Base-by-base conservation (phyloP, 1,140 invertebrate species). In the Drosophila obscura region DNA sequence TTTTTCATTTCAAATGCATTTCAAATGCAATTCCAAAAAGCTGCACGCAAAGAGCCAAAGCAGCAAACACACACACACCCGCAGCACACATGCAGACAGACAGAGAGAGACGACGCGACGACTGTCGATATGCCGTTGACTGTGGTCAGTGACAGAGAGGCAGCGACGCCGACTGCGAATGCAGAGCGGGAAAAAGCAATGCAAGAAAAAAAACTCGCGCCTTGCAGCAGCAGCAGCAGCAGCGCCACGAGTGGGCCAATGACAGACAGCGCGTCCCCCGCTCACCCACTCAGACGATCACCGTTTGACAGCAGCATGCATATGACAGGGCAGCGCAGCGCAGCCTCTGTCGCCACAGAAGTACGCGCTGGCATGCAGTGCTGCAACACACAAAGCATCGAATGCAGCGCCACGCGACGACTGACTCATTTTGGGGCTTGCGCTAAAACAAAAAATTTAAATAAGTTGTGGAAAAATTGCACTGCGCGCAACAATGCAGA, bases 111-210 rank as follows among this genome's bases (percentile, higher is more conserved):
- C 31, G 9, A 35, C 0, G 26, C 9, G 35, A 35, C 35, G 24
- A 49, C 77, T 85, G 81, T 73, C 73, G 57, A 85, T 77, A 64
- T 48, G 74, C 35, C 31, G 72, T 87, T 87, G 82, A 76, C 56
- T 79, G 67, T 88, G 82, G 82, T 87, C 83, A 87, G 83, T 88
- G 72, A 69, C 64, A 78, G 73, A n/a, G 48, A 56, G 46, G 50
- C 67, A 60, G 52, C 72, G 59, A 49, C 45, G 7, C 45, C 19
- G 24, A n/a, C 46, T 4, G 56, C 63, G 39, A 28, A 16, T 28
- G 8, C 16, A 43, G 26, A 16, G 19, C 28, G 13, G 51, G 16
- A 19, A 63, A 16, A 26, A 44, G 65, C 46, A 65, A 59, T 74
- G 69, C 79, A 77, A 82, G 80, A 73, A 58, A 64, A 64, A 59